Evolutionary conservation across 2,888 invertebrate genomes (phyloP).

Genomic region (Pseudococcus viburni): DNA sequence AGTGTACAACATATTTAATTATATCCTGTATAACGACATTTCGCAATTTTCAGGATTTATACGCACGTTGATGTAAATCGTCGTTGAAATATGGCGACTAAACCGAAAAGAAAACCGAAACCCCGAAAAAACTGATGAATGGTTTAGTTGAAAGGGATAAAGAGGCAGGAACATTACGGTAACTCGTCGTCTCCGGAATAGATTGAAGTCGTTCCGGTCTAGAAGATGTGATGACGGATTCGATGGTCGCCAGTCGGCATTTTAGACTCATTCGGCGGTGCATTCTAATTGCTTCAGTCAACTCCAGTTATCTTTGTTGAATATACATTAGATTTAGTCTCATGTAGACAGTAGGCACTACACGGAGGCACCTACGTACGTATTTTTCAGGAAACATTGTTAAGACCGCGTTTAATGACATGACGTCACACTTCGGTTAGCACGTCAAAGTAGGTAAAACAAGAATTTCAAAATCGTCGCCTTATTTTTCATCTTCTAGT

Average conservation of each 20-base stretch:
- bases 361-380: slow-evolving; percentile 27
- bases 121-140: neutral
- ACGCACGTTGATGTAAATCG: neutral
- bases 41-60: neutral
- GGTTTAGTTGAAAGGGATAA: neutral
- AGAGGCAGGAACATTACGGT: slow-evolving; percentile 5
- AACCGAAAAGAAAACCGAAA: neutral
- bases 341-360: slow-evolving; percentile 16
- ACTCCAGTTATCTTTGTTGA: slow-evolving; percentile 65
- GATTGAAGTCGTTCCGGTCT: slow-evolving; percentile 64
- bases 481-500: slow-evolving; percentile 14
- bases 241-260: slow-evolving; percentile 61
- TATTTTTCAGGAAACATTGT: slow-evolving; percentile 61
- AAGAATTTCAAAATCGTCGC: slow-evolving; percentile 57
- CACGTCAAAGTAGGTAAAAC: slow-evolving; percentile 64
- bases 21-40: neutral
- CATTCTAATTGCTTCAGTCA: slow-evolving; percentile 65
- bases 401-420: slow-evolving; percentile 64
- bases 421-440: slow-evolving; percentile 65
- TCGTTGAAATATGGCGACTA: neutral
- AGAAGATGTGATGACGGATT: slow-evolving; percentile 65
- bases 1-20: neutral
- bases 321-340: slow-evolving; percentile 45
- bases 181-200: slow-evolving; percentile 63
- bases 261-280: slow-evolving; percentile 52